Percentiles rank a stretch among this genome's conserved stretches.
These are phyloP conservation scores for Coelopa pilipes DNA, from an alignment of 2,888 invertebrate species.

Conservation along the genomic window DNA sequence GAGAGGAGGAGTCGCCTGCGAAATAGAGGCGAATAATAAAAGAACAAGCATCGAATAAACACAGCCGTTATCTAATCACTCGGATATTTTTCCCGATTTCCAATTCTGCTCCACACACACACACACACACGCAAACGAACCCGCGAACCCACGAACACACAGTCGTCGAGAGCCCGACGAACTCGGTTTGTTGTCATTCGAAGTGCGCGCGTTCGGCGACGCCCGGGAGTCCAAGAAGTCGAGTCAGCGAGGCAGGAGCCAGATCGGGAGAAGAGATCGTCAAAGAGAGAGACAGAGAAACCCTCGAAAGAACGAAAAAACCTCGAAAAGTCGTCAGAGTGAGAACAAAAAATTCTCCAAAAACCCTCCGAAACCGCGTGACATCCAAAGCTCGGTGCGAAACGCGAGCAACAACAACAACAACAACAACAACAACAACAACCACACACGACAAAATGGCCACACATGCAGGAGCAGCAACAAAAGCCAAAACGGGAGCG, in stretches of 20 bases:
- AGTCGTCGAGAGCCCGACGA: too few species aligned
- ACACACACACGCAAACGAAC: too few species aligned
- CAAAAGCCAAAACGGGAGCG: conserved; percentile 8
- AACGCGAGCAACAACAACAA: conserved; percentile 23
- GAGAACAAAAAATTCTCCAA: too few species aligned
- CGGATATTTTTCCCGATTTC: background rate
- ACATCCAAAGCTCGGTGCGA: too few species aligned
- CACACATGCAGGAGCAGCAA: conserved; percentile 31
- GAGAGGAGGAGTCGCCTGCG: too few species aligned
- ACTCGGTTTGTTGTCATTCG: too few species aligned
- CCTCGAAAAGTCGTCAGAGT: too few species aligned
- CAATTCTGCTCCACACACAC: background rate
- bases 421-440: conserved; percentile 28
- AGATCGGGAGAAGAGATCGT: background rate
- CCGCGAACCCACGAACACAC: too few species aligned
- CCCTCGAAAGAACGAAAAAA: background rate
- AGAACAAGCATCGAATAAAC: background rate
- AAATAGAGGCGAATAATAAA: background rate
- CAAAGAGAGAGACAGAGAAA: background rate
- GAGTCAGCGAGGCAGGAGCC: background rate
- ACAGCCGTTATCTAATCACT: background rate
- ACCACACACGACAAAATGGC: conserved; percentile 10
- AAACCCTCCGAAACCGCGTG: too few species aligned
- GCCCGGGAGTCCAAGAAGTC: too few species aligned
- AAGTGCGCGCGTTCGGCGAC: too few species aligned